phyloP scores from a whole-genome alignment of 1,140 invertebrate genomes.

The Leucophenga varia region DNA sequence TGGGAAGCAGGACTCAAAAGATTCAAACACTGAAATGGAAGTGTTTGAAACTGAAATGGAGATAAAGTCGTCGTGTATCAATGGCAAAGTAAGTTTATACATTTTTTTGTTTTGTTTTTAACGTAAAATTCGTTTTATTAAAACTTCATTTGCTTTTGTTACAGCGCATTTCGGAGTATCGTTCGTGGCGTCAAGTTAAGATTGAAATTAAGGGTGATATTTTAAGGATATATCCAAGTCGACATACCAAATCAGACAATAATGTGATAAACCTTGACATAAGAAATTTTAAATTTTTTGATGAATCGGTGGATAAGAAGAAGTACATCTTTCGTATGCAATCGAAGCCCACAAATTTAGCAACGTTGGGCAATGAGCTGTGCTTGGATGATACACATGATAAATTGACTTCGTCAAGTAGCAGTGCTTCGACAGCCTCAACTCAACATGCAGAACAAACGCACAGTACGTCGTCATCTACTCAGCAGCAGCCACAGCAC shows the following conservation, averaged over 20 bases:
- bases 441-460: conserved; percentile 15
- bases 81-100: conserved; percentile 41
- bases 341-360: conserved; percentile 45
- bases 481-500: conserved; percentile 27
- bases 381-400: conserved; percentile 40
- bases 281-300: conserved; percentile 52
- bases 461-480: too few relatives aligned
- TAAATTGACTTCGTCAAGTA: conserved; percentile 36
- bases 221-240: conserved; percentile 49
- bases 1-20: conserved; percentile 47
- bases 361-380: conserved; percentile 44
- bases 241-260: conserved; percentile 47
- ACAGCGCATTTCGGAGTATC: conserved; percentile 51
- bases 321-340: conserved; percentile 54
- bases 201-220: conserved; percentile 51
- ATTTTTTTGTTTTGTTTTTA: too few relatives aligned
- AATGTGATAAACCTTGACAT: conserved; percentile 56
- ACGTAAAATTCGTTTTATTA: too few relatives aligned
- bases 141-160: background rate
- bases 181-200: conserved; percentile 54
- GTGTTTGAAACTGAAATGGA: conserved; percentile 53
- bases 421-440: conserved; percentile 26
- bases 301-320: conserved; percentile 52
- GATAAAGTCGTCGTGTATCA: conserved; percentile 53
- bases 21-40: conserved; percentile 52